Conservation (phyloP, 2,113 vertebrate genomes). For the Lichenostomus cassidix region DNA sequence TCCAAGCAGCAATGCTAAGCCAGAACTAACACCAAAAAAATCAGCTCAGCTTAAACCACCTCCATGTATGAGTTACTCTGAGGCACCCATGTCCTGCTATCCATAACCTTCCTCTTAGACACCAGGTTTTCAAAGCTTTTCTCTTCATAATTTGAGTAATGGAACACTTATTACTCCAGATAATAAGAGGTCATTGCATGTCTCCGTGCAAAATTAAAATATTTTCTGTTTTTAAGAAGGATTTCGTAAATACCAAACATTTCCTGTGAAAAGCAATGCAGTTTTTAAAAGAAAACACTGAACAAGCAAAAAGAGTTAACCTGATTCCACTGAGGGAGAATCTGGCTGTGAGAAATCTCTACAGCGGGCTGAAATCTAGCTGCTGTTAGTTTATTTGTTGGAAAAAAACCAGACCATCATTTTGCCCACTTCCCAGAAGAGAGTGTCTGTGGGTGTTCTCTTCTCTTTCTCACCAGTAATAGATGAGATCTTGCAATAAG, state of each 20-base stretch:
- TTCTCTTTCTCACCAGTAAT: constrained; percentile 28
- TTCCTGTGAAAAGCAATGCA: neutral
- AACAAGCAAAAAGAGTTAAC: constrained; percentile 30
- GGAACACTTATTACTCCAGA: neutral
- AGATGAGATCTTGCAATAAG: constrained; percentile 27
- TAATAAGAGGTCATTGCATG: neutral
- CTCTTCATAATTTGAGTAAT: neutral
- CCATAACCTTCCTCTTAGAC: neutral
- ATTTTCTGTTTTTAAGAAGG: neutral
- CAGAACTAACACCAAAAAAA: neutral
- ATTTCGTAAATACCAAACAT: neutral
- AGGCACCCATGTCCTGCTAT: neutral
- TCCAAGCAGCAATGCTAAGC: neutral
- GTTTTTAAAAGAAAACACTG: constrained; percentile 16
- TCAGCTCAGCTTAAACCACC: neutral
- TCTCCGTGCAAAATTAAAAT: neutral
- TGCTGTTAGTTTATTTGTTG: constrained; percentile 48
- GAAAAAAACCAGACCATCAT: constrained; percentile 40
- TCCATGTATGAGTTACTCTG: neutral
- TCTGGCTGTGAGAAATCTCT: constrained; percentile 41
- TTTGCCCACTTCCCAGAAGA: constrained; percentile 50
- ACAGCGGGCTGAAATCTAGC: constrained; percentile 39
- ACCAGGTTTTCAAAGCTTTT: neutral
- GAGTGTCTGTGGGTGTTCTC: constrained; percentile 46
- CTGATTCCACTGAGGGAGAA: neutral